Evolutionary conservation across 2,797 vertebrate species (phyloP).

Genomic region (Anguilla anguilla): DNA sequence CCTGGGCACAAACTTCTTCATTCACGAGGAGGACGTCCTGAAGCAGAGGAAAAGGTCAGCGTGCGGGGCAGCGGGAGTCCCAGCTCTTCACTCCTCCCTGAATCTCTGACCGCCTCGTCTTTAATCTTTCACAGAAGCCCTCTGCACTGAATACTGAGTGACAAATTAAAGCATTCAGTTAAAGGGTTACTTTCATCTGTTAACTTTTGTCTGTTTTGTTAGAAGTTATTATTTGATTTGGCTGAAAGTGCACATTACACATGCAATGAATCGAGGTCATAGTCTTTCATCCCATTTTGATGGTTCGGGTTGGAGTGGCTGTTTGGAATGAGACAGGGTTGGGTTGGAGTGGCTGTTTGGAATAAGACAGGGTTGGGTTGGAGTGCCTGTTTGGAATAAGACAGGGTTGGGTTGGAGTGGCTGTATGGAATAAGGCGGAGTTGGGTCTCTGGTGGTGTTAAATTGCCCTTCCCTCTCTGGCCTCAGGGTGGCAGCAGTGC

Average conservation of each 20-base stretch:
- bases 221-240: neutral
- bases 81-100: neutral
- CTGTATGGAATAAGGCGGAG: neutral
- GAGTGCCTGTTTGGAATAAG: neutral
- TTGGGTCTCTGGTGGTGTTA: neutral
- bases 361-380: too few relatives aligned
- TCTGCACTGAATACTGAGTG: neutral
- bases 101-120: neutral
- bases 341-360: too few relatives aligned
- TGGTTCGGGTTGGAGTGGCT: neutral
- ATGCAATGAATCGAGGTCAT: neutral
- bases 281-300: neutral
- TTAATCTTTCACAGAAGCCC: neutral
- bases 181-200: neutral
- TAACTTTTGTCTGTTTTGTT: neutral
- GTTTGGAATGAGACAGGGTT: too few relatives aligned
- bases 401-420: neutral
- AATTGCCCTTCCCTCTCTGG: neutral
- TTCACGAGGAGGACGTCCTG: slow-evolving; percentile 85
- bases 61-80: neutral
- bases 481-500: slow-evolving; percentile 86
- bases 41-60: slow-evolving; percentile 84
- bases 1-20: slow-evolving; percentile 94
- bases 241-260: neutral
- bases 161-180: neutral